Conservation (phyloP, 2,888 invertebrate genomes). For the Patella depressa region DNA sequence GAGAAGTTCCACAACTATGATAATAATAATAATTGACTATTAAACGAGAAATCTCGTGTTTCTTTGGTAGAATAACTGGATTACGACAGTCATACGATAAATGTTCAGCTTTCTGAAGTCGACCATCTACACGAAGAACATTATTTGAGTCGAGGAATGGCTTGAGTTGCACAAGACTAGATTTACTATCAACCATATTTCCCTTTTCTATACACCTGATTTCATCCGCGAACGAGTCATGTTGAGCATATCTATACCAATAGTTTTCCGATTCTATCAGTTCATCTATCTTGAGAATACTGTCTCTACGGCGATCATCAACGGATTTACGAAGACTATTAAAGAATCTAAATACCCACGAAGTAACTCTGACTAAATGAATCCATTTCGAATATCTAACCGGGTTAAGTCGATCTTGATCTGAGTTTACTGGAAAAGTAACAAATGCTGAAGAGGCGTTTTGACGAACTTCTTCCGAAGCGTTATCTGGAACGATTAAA, state of each 20-base stretch:
- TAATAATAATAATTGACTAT: conserved; percentile 18
- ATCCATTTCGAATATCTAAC: background rate
- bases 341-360: background rate
- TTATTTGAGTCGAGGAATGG: background rate
- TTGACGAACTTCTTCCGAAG: background rate
- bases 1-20: conserved; percentile 29
- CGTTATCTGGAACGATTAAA: no score
- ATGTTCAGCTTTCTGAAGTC: conserved; percentile 18
- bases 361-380: background rate
- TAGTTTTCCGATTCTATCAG: background rate
- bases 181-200: background rate
- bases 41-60: conserved; percentile 22
- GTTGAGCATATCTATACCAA: background rate
- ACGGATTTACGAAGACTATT: background rate
- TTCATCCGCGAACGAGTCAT: background rate
- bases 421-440: background rate
- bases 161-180: background rate
- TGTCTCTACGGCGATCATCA: background rate
- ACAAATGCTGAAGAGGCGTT: background rate
- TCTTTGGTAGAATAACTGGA: conserved; percentile 31
- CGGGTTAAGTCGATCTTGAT: background rate
- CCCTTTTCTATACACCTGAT: background rate
- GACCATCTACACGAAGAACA: conserved; percentile 14
- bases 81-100: background rate
- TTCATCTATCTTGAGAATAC: background rate